phyloP scores from a whole-genome alignment of 2,113 vertebrate species.

The Raja brachyura region DNA sequence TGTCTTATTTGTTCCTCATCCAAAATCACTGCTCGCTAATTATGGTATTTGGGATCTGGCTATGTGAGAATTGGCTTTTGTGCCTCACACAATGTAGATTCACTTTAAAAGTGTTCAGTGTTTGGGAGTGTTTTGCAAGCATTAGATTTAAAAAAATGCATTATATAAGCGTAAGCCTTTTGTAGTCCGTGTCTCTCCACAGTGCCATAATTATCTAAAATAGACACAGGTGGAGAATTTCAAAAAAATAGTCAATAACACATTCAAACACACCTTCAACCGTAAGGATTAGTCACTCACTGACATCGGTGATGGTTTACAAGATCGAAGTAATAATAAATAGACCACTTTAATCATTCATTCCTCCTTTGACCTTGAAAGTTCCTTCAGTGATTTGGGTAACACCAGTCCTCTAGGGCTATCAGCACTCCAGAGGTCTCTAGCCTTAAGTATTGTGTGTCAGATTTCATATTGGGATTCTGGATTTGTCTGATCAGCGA shows the following conservation, averaged over 20 bases:
- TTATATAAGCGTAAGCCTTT: not conserved
- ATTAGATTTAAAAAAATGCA: not conserved
- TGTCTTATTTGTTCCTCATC: not conserved
- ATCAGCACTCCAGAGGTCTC: slow-evolving; percentile 23
- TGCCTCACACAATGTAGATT: not conserved
- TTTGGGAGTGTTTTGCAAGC: not conserved
- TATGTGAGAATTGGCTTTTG: not conserved
- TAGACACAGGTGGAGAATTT: not conserved
- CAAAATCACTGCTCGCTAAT: not conserved
- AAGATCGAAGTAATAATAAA: not conserved
- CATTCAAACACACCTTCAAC: not conserved
- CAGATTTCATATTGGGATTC: slow-evolving; percentile 40
- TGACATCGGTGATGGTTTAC: not conserved
- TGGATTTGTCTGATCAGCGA: slow-evolving; percentile 39
- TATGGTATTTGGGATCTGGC: not conserved
- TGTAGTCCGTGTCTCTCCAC: not conserved
- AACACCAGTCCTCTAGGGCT: slow-evolving; percentile 16
- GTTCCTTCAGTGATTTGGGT: slow-evolving; percentile 22
- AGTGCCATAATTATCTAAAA: not conserved
- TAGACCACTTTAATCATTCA: not conserved
- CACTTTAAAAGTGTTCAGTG: not conserved
- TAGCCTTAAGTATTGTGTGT: slow-evolving; percentile 34
- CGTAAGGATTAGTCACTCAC: not conserved
- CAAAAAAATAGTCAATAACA: not conserved
- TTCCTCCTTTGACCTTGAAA: slow-evolving; percentile 31